A percentile compares a stretch with the other conserved stretches of the same genome.
phyloP scores from a whole-genome alignment of 2,797 vertebrate genomes.

The Okamejei kenojei region DNA sequence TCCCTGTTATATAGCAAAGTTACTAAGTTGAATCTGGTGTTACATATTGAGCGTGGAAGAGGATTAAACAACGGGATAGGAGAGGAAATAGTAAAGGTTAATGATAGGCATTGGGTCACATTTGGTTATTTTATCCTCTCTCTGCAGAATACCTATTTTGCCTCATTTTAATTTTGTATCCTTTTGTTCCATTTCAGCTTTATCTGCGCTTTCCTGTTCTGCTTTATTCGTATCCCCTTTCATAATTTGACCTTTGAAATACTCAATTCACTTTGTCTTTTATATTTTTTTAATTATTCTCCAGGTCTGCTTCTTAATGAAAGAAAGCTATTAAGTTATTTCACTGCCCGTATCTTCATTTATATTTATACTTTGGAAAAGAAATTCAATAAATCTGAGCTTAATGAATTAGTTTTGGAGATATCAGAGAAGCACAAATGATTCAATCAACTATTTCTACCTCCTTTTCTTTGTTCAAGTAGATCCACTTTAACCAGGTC shows the following conservation, averaged over 20 bases:
- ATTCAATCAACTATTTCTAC: not conserved
- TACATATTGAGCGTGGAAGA: not conserved
- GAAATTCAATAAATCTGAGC: conserved; percentile 26
- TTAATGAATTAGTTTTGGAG: conserved; percentile 30
- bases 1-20: too few species aligned
- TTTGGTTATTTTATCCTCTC: not conserved
- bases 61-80: not conserved
- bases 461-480: too few species aligned
- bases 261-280: not conserved
- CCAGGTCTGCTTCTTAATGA: conserved; percentile 26
- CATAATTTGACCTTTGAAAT: conserved; percentile 14
- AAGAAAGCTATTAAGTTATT: conserved; percentile 26
- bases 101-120: not conserved
- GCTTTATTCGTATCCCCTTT: not conserved
- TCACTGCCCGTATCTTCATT: conserved; percentile 1
- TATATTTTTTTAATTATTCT: conserved; percentile 18
- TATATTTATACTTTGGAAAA: conserved; percentile 15
- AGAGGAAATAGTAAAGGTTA: not conserved
- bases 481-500: too few species aligned
- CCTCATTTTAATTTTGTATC: not conserved
- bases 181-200: not conserved
- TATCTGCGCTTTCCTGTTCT: not conserved
- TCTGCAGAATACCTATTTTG: not conserved
- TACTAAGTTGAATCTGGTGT: not conserved
- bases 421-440: not conserved